Evolutionary conservation across 2,113 vertebrate genomes (phyloP).

Genomic region (Eudyptes chrysolophus): DNA sequence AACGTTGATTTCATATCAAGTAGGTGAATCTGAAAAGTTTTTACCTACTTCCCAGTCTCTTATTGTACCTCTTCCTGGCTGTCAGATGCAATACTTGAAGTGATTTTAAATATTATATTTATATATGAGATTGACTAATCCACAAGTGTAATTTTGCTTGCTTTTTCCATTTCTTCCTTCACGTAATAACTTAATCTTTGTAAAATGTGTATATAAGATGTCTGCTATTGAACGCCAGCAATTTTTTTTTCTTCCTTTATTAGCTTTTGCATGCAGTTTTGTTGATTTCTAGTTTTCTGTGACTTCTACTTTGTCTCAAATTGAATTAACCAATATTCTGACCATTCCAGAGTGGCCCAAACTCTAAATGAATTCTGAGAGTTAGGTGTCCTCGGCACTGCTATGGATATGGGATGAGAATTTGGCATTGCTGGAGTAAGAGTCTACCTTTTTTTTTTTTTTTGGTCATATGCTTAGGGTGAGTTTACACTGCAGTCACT

Average conservation of each 20-base stretch:
- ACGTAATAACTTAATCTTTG: neutral
- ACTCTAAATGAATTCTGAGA: neutral
- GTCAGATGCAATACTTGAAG: neutral
- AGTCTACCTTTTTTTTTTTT: neutral
- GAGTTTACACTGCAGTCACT: neutral
- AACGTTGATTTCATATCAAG: neutral
- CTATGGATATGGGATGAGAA: neutral
- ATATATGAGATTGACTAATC: neutral
- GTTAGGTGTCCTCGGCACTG: neutral
- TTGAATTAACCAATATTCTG: neutral
- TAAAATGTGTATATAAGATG: neutral
- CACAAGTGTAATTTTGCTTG: neutral
- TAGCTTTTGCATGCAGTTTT: neutral
- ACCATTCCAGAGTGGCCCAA: neutral
- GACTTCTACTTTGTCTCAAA: neutral
- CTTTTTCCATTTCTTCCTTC: neutral
- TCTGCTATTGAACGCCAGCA: neutral
- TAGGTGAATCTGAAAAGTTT: neutral
- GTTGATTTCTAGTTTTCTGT: neutral
- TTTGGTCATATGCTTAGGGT: neutral
- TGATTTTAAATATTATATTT: neutral
- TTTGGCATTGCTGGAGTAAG: neutral
- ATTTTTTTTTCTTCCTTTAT: neutral
- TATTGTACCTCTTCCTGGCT: neutral
- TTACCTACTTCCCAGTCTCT: neutral